Base-by-base conservation (phyloP, 2,797 vertebrate species). In the Anabas testudineus region DNA sequence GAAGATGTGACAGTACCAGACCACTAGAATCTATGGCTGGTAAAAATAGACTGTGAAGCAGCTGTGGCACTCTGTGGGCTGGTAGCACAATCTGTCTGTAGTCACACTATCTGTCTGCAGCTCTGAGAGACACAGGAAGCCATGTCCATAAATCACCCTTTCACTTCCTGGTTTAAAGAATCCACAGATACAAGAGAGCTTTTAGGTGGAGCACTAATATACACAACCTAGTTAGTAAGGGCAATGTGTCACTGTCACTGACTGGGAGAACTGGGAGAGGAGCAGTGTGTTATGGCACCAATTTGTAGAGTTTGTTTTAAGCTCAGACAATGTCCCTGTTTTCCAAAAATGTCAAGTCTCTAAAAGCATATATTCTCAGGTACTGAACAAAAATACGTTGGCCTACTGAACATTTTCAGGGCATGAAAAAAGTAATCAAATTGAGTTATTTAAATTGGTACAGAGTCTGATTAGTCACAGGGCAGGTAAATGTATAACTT, bases 1-100 rank as follows among this genome's bases (percentile, higher is more conserved):
- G 90, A 89, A 54, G 36, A 9, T 72, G 65, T 89, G 90, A 89
- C 90, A 89, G 87, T 84, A 88, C 87, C 79, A 83, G 90, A 87
- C 59, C 82, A 62, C 54, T 30, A 79, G 74, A 85, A 91, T 91
- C 86, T 88, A 89, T 89, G 83, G 71, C 45, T 67, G 80, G 71
- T 91, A 87, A 87, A 89, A 90, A 89, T 90, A 91, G 82, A 74
- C 51, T 1, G 58, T 9, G 74, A 75, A 79, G 70, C 86, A 89
- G 90, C 84, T 90, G 87, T 78, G 76, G 74, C 14, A 36, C 70
- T 75, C 28, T 58, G 72, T 71, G 47, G 82, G 49, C 79, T 74
- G 56, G 58, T 3, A 83, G 75, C 59, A 71, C 67, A 71, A 77
- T 83, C 67, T 51, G 72, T 85, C 82, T 81, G 66, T 28, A 67